Base-by-base conservation (phyloP, 2,888 invertebrate genomes). In the Tipula helvola region DNA sequence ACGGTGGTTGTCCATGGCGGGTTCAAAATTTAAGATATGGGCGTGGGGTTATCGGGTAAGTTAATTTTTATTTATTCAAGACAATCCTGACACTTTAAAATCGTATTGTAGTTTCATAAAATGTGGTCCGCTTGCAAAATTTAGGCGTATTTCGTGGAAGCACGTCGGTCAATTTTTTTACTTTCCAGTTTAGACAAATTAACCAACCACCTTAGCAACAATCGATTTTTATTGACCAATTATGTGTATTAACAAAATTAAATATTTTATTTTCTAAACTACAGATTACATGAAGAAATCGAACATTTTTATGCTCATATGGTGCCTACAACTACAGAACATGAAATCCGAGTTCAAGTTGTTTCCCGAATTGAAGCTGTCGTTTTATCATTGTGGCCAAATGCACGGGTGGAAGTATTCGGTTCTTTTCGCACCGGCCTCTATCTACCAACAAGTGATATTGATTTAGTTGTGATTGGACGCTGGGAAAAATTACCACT, bases 381-480 rank as follows among this genome's bases (percentile, higher is more conserved):
- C 88, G 97, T 99, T 90, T 93, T 95, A 88, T 94, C 95, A 89
- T 94, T 98, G 89, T 99, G 98, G 98, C 97, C 97, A 87, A 95
- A 96, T 90, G 97, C 98, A 87, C 94, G 96, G 91, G 98, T 99
- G 88, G 98, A 99, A 93, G 96, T 99, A 90, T 99, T 99, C 93
- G 99, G 99, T 90, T 98, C 98, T 90, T 99, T 98, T 93, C 95
- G 97, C 89, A 99, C 99, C 88, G 98, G 98, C 87, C 95, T 99
- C 88, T 99, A 99, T 93, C 94, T 99, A 91, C 99, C 99, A 88
- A 99, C 99, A 90, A 98, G 98, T 90, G 95, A 95, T 90, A 95
- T 95, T 86, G 92, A 92, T 90, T 92, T 96, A 89, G 95, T 96
- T 87, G 95, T 96, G 87, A 93, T 91, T 94, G 95, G 96, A 89